Base-by-base conservation (phyloP, 1,140 invertebrate genomes). In the Magallana gigas region DNA sequence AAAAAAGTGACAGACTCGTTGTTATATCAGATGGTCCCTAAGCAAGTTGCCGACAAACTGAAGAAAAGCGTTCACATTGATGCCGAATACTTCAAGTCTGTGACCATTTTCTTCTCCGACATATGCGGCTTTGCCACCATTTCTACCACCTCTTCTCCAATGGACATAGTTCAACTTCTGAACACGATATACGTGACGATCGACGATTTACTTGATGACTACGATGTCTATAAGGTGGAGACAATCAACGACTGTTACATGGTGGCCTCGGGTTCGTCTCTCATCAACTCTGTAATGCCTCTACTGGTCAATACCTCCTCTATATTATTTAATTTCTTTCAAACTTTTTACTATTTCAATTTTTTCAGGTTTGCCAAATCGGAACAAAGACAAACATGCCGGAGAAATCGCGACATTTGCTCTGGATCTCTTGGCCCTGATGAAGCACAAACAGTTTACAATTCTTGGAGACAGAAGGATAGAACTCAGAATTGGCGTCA, bases 141-240 rank as follows among this genome's bases (percentile, higher is more conserved):
- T 4, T 97, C 96, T 1, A 96, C 97, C 0, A 96, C 98, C 93
- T 98, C 97, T 91, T 98, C 98, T 6, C 98, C 98, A 1, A 94
- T 99, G 48, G 97, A 99, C 96, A 97, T 98, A 11, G 92, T 94
- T 8, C 88, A 87, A 8, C 87, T 94, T 16, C 85, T 94, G 14
- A 94, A 94, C 88, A 91, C 87, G 9, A 86, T 94, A 29, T 94
- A 94, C 87, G 90, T 88, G 1, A 88, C 89, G 23, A 93, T 94
- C 83, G 94, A 94, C 62, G 88, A 91, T 5, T 87, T 92, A 11
- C 90, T 94, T 23, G 93, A 92, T 58, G 87, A 91, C 12, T 93
- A 92, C 81, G 93, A 94, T 87, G 93, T 94, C 1, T 94, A 94
- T 83, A 94, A 94, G 85, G 94, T 94, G n/a, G 94, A 94, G 80